These are phyloP conservation scores for Sericinus montela DNA, from an alignment of 2,888 invertebrate species.

Conservation along the genomic window DNA sequence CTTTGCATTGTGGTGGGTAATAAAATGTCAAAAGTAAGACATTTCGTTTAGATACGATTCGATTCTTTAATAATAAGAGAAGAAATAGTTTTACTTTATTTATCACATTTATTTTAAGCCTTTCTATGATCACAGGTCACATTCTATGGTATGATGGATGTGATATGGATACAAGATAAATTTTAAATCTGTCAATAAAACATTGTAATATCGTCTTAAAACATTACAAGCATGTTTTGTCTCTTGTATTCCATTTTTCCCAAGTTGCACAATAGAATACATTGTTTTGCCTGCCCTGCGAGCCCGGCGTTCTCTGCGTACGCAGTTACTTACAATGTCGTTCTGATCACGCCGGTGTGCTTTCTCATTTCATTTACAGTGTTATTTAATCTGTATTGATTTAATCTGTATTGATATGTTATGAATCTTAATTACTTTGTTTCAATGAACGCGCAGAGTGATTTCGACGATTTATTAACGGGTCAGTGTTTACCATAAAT, in stretches of 20 bases:
- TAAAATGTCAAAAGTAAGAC: no score
- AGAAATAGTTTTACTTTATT: no score
- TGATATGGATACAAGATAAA: no score
- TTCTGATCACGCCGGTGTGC: conserved; percentile 49
- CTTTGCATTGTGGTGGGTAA: no score
- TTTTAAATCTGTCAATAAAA: no score
- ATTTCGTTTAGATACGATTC: no score
- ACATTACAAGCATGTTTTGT: conserved; percentile 40
- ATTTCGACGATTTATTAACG: conserved; percentile 44
- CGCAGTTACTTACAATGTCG: conserved; percentile 55
- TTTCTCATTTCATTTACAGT: conserved; percentile 6
- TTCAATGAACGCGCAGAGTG: conserved; percentile 49
- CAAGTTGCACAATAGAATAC: conserved; percentile 66
- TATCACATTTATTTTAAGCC: no score
- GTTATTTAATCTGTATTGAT: background rate
- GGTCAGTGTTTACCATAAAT: conserved; percentile 44
- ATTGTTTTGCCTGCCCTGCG: conserved; percentile 61
- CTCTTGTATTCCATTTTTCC: conserved; percentile 64
- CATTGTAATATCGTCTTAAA: conserved; percentile 21
- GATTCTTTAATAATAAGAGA: no score
- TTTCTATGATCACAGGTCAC: no score
- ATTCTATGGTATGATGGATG: no score
- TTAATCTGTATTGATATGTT: conserved; percentile 13
- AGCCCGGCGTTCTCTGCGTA: conserved; percentile 47
- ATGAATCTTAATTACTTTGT: background rate